phyloP scores from a whole-genome alignment of 35 echinoderm and acorn worm species.

The Acanthaster planci region DNA sequence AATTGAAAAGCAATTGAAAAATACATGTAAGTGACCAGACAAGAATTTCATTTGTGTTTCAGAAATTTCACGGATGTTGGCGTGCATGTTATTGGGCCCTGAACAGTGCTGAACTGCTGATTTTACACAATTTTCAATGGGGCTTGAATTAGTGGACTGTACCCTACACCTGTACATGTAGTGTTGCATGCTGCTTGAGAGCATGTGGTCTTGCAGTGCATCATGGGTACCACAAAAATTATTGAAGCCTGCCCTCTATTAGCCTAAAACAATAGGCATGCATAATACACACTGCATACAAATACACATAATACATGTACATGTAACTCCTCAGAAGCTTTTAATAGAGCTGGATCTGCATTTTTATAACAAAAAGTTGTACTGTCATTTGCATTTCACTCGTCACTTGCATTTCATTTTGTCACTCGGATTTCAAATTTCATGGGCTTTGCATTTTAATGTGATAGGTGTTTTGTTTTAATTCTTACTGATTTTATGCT shows the following conservation, averaged over 20 bases:
- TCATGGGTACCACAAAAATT: slow-evolving; percentile 1
- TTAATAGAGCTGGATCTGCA: not conserved
- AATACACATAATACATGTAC: not conserved
- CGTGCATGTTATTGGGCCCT: too few species aligned
- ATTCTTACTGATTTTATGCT: too few species aligned
- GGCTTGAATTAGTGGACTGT: too few species aligned
- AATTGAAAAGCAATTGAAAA: too few species aligned
- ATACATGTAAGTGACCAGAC: too few species aligned
- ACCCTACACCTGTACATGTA: too few species aligned
- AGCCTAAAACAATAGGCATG: not conserved
- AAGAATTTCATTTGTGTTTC: too few species aligned
- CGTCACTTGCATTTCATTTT: too few species aligned
- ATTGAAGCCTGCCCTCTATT: not conserved
- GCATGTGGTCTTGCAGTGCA: not conserved
- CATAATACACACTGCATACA: too few species aligned
- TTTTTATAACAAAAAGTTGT: not conserved
- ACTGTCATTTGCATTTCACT: not conserved
- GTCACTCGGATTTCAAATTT: slow-evolving; percentile 2
- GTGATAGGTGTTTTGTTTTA: not conserved
- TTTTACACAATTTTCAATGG: too few species aligned
- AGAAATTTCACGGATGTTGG: too few species aligned
- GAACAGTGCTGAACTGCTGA: too few species aligned
- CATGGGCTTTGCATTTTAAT: not conserved
- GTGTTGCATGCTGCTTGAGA: not conserved
- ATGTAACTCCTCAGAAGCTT: not conserved